These are phyloP conservation scores for Lindbergichthys nudifrons DNA, from an alignment of 2,797 vertebrate species.

Conservation along the genomic window DNA sequence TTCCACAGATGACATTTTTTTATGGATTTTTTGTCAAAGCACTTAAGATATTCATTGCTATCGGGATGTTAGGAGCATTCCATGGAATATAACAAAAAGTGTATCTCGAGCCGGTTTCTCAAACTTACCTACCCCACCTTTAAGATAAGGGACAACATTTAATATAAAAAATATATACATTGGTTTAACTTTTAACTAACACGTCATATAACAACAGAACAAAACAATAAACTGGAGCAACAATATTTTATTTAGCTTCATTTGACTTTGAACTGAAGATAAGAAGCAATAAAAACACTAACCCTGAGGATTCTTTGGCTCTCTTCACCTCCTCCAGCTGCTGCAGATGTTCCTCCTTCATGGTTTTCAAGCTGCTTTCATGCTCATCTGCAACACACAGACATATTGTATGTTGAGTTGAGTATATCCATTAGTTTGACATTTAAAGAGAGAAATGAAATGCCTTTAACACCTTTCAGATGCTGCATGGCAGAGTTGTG, in stretches of 20 bases:
- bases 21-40: too few species aligned
- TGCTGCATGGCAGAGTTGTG: conserved; percentile 81
- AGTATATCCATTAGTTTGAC: background rate
- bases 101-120: too few species aligned
- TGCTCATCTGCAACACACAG: conserved; percentile 82
- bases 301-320: conserved; percentile 70
- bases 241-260: background rate
- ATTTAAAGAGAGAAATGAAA: background rate
- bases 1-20: too few species aligned
- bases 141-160: background rate
- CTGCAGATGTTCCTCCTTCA: conserved; percentile 81
- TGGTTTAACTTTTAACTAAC: background rate
- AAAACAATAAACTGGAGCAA: background rate
- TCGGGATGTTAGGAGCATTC: too few species aligned
- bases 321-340: conserved; percentile 81
- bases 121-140: too few species aligned
- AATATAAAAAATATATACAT: background rate
- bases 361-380: conserved; percentile 77
- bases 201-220: background rate
- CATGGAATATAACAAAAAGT: too few species aligned
- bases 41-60: too few species aligned
- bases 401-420: too few species aligned
- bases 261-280: background rate
- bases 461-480: conserved; percentile 80
- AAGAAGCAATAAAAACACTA: conserved; percentile 35